Evolutionary conservation across 1,140 invertebrate species (phyloP), one percentile per base, ranked within the genome.

Genomic region (Apocrypta bakeri): DNA sequence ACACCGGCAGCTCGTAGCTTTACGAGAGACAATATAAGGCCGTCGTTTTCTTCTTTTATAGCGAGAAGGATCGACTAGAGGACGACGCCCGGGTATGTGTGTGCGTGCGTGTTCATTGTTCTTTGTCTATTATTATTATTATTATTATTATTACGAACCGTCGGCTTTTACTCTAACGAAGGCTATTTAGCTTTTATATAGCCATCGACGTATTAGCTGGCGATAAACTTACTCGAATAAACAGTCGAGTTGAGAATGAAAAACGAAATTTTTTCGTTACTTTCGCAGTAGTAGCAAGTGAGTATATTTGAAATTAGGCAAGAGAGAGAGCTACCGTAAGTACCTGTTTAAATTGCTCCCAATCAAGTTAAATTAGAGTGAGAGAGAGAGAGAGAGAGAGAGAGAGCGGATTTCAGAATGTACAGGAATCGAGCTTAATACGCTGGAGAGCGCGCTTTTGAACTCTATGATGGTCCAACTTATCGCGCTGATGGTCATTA

Each of bases 311-410:
- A n/a, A n/a, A n/a, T n/a, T n/a, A n/a, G n/a, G n/a, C n/a, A n/a
- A n/a, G n/a, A n/a, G n/a, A n/a, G n/a, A n/a, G n/a, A n/a, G n/a
- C n/a, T n/a, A n/a, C n/a, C 42, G 78, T 73, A 37, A 80, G n/a
- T 80, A n/a, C n/a, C 29, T 31, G 29, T 63, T 80, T 72, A 63
- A 73, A 56, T 56, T 80, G 48, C 78, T 11, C 27, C 48, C 21
- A 80, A 80, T 80, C 63, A 81, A 81, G n/a, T 81, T 75, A 75
- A 81, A 81, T 81, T 74, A 81, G 72, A 66, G n/a, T n/a, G n/a
- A n/a, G n/a, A n/a, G n/a, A n/a, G n/a, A n/a, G n/a, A n/a, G n/a
- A n/a, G n/a, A n/a, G n/a, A n/a, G n/a, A n/a, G n/a, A n/a, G n/a
- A 75, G 64, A 4, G 24, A 75, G 72, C 73, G 56, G 68, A 79